Evolutionary conservation across 2,797 vertebrate genomes (phyloP).

Genomic region (Pseudomugil gertrudae): DNA sequence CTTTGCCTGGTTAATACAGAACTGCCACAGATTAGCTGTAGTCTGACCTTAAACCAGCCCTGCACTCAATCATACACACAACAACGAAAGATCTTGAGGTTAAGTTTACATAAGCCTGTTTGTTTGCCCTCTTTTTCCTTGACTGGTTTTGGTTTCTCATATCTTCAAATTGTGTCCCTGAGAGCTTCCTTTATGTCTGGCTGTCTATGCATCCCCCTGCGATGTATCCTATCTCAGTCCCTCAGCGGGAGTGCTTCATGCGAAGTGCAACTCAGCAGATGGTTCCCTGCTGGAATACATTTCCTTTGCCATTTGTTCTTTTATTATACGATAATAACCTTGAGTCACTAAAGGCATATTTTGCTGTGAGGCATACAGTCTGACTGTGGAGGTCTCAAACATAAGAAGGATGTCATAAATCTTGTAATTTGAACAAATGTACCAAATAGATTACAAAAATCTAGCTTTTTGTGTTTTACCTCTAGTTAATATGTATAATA

Average conservation of each 20-base stretch:
- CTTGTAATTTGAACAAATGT: constrained; percentile 37
- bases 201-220: constrained; percentile 30
- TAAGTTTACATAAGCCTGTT: constrained; percentile 23
- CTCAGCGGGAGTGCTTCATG: constrained; percentile 50
- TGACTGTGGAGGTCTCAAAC: constrained; percentile 30
- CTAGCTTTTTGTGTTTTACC: constrained; percentile 29
- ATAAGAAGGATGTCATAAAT: constrained; percentile 50
- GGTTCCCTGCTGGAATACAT: constrained; percentile 64
- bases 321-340: constrained; percentile 56
- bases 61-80: constrained; percentile 26
- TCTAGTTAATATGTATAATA: constrained; percentile 7
- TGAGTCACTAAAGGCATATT: constrained; percentile 50
- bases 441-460: constrained; percentile 27
- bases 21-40: constrained; percentile 58
- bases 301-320: constrained; percentile 62
- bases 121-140: constrained; percentile 37
- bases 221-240: constrained; percentile 42
- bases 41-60: constrained; percentile 58
- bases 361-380: constrained; percentile 35
- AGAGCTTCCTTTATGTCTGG: constrained; percentile 57
- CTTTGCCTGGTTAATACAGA: constrained; percentile 34
- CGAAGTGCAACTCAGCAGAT: constrained; percentile 68
- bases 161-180: constrained; percentile 64
- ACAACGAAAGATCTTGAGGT: constrained; percentile 35
- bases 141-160: constrained; percentile 14